Conservation (phyloP, 2,888 invertebrate species). For the Incurvaria masculella region DNA sequence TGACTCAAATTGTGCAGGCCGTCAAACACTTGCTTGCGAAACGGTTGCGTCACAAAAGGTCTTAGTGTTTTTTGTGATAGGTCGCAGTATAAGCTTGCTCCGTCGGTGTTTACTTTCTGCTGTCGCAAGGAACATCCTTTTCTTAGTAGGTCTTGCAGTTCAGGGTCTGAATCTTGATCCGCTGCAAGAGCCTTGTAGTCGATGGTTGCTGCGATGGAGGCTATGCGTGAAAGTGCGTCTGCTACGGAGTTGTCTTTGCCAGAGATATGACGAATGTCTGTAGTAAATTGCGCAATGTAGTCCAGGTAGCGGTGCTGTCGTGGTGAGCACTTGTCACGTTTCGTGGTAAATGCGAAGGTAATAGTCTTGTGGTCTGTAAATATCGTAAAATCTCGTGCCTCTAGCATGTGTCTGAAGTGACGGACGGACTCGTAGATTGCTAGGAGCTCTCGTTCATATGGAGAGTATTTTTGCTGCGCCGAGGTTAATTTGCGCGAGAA, state of each 20-base stretch:
- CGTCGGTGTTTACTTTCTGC: no score
- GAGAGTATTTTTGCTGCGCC: constrained; percentile 1
- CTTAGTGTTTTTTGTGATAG: no score
- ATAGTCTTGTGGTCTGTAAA: constrained; percentile 13
- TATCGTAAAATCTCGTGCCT: neutral
- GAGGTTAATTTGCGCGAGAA: neutral
- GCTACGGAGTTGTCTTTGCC: neutral
- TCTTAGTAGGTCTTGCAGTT: constrained; percentile 10
- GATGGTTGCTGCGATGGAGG: neutral
- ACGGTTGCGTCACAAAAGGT: no score
- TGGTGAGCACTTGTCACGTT: constrained; percentile 14
- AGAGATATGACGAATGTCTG: constrained; percentile 5
- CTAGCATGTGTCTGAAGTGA: neutral
- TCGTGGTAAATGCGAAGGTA: constrained; percentile 14
- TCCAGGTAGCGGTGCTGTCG: constrained; percentile 15
- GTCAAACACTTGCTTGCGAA: no score
- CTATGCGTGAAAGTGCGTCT: neutral
- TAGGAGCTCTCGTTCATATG: neutral
- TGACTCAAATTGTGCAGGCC: constrained; percentile 1
- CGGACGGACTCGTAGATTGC: neutral
- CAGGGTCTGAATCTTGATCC: constrained; percentile 11
- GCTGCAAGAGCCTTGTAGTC: constrained; percentile 10
- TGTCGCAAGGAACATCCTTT: no score
- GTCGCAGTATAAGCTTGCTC: no score
- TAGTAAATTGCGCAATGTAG: constrained; percentile 18